Conservation (phyloP, 2,797 vertebrate genomes). For the Ataeniobius toweri region DNA sequence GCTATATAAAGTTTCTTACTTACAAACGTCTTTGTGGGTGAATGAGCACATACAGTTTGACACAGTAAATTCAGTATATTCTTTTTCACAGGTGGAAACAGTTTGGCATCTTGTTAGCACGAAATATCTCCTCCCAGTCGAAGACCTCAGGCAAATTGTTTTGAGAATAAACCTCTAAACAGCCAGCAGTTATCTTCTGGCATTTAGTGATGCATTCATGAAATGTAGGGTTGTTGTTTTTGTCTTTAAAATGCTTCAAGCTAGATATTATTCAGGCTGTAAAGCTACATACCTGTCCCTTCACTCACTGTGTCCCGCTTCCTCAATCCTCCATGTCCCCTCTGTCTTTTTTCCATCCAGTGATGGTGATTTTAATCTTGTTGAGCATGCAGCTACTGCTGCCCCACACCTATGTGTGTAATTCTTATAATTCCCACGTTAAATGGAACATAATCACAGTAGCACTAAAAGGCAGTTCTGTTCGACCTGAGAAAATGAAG, state of each 20-base stretch:
- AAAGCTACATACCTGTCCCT: slow-evolving; percentile 37
- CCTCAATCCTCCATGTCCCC: background rate
- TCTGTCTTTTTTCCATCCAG: slow-evolving; percentile 26
- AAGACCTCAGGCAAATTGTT: slow-evolving; percentile 25
- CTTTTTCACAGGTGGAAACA: slow-evolving; percentile 23
- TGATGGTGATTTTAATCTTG: slow-evolving; percentile 67
- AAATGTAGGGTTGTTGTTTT: slow-evolving; percentile 21
- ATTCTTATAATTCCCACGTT: slow-evolving; percentile 76
- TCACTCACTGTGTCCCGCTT: slow-evolving; percentile 12
- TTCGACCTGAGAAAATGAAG: slow-evolving; percentile 72
- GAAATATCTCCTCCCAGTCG: slow-evolving; percentile 33
- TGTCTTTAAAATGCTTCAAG: slow-evolving; percentile 25
- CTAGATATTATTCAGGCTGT: slow-evolving; percentile 56
- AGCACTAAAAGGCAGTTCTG: slow-evolving; percentile 70
- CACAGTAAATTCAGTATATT: slow-evolving; percentile 18
- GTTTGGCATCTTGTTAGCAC: slow-evolving; percentile 42
- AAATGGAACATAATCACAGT: slow-evolving; percentile 69
- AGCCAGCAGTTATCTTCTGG: slow-evolving; percentile 28
- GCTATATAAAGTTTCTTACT: too few species aligned
- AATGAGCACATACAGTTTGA: background rate
- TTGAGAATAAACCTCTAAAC: slow-evolving; percentile 23
- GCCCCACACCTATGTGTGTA: slow-evolving; percentile 53
- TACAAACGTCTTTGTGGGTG: background rate
- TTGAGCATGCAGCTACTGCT: slow-evolving; percentile 38
- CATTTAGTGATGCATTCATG: slow-evolving; percentile 4